Percentiles rank a stretch among this genome's conserved stretches.
Conservation (phyloP, 2,797 vertebrate genomes). For the Alosa sapidissima region DNA sequence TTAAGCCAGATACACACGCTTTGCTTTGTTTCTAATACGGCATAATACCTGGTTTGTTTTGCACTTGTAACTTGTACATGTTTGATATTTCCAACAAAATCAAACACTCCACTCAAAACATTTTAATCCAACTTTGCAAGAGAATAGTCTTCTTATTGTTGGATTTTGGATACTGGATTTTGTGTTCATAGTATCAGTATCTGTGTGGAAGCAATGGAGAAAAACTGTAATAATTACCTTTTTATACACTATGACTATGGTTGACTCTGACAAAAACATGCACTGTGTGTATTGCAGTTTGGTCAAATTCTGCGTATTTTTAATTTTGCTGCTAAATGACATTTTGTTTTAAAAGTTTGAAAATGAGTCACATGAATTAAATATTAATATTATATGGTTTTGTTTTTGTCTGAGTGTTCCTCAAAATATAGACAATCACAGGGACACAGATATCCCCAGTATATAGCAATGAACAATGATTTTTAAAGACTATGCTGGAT, state of each 20-base stretch:
- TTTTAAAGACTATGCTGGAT: too few relatives aligned
- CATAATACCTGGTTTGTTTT: background rate
- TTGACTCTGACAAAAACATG: constrained; percentile 1
- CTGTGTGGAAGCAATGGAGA: background rate
- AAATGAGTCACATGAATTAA: constrained; percentile 7
- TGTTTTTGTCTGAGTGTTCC: background rate
- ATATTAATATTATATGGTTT: background rate
- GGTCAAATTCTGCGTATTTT: background rate
- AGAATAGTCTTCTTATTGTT: background rate
- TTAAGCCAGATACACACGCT: background rate
- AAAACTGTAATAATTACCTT: background rate
- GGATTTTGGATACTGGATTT: background rate
- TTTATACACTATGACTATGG: background rate
- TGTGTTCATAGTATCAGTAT: background rate
- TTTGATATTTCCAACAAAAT: background rate
- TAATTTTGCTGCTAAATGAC: background rate
- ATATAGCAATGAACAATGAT: too few relatives aligned
- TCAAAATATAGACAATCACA: background rate
- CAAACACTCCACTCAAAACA: background rate
- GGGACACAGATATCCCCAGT: background rate
- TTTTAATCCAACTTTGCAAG: background rate
- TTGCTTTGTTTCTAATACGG: background rate
- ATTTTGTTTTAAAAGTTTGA: background rate
- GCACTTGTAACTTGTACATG: background rate
- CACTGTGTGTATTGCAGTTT: background rate